Evolutionary conservation across 1,140 invertebrate genomes (phyloP).

Genomic region (Diabrotica virgifera): DNA sequence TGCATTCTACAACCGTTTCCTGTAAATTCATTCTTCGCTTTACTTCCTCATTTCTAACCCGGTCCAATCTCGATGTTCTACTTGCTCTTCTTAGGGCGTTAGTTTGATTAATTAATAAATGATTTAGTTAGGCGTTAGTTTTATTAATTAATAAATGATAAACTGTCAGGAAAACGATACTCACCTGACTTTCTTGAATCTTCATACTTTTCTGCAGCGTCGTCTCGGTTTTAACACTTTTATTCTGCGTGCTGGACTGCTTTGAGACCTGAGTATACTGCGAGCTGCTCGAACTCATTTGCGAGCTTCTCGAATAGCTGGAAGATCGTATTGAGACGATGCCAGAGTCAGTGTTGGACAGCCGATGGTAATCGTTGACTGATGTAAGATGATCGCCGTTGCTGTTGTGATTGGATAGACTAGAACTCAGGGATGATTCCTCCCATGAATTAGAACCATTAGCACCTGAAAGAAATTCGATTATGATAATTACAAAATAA

Average conservation of each 20-base stretch:
- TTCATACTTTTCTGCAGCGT: slow-evolving; percentile 15
- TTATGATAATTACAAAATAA: too few relatives aligned
- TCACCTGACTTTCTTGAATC: background rate
- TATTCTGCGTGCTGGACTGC: slow-evolving; percentile 17
- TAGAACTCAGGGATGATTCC: slow-evolving; percentile 39
- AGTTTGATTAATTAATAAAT: too few relatives aligned
- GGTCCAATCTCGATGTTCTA: too few relatives aligned
- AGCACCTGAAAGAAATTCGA: slow-evolving; percentile 12
- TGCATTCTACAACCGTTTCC: too few relatives aligned
- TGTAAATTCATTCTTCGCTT: too few relatives aligned
- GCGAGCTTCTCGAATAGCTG: slow-evolving; percentile 58
- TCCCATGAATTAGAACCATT: slow-evolving; percentile 41
- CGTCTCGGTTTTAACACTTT: slow-evolving; percentile 38
- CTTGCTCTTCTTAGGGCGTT: too few relatives aligned
- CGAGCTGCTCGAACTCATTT: slow-evolving; percentile 54
- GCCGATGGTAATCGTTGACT: slow-evolving; percentile 40
- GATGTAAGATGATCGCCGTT: slow-evolving; percentile 36
- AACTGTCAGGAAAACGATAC: too few relatives aligned
- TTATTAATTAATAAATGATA: too few relatives aligned
- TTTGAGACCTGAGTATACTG: slow-evolving; percentile 41
- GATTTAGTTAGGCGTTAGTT: too few relatives aligned
- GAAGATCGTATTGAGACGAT: slow-evolving; percentile 65
- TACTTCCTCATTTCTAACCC: too few relatives aligned
- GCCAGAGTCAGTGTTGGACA: slow-evolving; percentile 59
- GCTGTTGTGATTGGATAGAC: slow-evolving; percentile 37